Evolutionary conservation across 2,888 invertebrate species (phyloP).

Genomic region (Geophilus truncorum): DNA sequence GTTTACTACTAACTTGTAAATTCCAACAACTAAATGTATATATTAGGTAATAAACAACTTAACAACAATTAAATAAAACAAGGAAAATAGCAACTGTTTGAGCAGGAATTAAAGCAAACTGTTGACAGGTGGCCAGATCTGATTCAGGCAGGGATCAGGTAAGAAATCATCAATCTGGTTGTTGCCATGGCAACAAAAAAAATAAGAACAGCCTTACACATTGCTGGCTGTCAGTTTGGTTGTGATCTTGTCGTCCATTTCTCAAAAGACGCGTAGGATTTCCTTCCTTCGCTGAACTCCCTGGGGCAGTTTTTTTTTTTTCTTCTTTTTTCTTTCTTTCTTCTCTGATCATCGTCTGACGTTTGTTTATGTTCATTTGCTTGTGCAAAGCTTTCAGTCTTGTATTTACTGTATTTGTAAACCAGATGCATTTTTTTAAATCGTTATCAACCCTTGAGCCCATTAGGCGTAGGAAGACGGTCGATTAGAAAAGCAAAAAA

Average conservation of each 20-base stretch:
- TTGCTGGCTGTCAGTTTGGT: not conserved
- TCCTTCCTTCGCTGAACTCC: not conserved
- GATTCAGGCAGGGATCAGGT: not conserved
- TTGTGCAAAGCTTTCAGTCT: not conserved
- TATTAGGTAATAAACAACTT: no score
- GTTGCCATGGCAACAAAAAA: not conserved
- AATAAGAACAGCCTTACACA: not conserved
- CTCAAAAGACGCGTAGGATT: not conserved
- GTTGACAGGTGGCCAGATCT: no score
- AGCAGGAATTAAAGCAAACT: no score
- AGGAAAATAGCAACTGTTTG: no score
- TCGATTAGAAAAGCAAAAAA: not conserved
- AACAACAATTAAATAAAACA: no score
- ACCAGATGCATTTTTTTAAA: not conserved
- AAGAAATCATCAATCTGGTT: not conserved
- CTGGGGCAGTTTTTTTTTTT: not conserved
- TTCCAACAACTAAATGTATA: no score
- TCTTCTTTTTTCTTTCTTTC: not conserved
- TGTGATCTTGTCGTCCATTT: not conserved
- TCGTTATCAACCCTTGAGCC: not conserved
- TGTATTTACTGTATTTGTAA: not conserved
- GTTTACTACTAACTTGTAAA: no score
- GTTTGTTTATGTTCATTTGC: not conserved
- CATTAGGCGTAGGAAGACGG: not conserved
- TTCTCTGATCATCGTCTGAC: not conserved